phyloP scores from a whole-genome alignment of 1,140 invertebrate genomes.

The Diprion similis region DNA sequence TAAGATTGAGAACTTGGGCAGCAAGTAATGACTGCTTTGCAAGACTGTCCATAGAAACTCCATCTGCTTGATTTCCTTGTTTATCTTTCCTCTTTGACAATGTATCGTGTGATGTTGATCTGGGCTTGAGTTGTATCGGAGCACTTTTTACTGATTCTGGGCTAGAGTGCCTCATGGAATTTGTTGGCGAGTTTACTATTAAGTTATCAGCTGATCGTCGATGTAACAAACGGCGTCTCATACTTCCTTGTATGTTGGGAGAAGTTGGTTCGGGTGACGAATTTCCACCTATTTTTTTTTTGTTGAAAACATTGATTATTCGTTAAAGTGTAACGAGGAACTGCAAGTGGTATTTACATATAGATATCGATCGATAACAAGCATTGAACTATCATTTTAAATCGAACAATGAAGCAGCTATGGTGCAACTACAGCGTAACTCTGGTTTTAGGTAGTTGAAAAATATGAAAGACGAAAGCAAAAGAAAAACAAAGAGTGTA shows the following conservation, averaged over 20 bases:
- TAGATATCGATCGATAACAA: too few species aligned
- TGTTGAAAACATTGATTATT: too few species aligned
- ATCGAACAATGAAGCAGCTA: too few species aligned
- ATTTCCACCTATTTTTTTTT: slow-evolving; percentile 40
- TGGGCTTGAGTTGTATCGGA: slow-evolving; percentile 49
- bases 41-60: slow-evolving; percentile 72
- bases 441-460: too few species aligned
- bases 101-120: slow-evolving; percentile 54
- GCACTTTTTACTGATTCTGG: slow-evolving; percentile 57
- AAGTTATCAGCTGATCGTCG: slow-evolving; percentile 55
- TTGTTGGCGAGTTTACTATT: slow-evolving; percentile 45
- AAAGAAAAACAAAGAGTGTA: too few species aligned
- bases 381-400: too few species aligned
- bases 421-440: too few species aligned
- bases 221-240: slow-evolving; percentile 46
- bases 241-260: slow-evolving; percentile 40
- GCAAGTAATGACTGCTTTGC: slow-evolving; percentile 76
- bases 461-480: too few species aligned
- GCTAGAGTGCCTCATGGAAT: slow-evolving; percentile 52
- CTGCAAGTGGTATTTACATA: too few species aligned
- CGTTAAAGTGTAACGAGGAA: too few species aligned
- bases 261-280: slow-evolving; percentile 51
- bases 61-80: slow-evolving; percentile 37
- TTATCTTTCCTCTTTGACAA: slow-evolving; percentile 48
- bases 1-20: slow-evolving; percentile 79